Base-by-base conservation (phyloP, 2,888 invertebrate genomes). In the Dryomyza anilis region DNA sequence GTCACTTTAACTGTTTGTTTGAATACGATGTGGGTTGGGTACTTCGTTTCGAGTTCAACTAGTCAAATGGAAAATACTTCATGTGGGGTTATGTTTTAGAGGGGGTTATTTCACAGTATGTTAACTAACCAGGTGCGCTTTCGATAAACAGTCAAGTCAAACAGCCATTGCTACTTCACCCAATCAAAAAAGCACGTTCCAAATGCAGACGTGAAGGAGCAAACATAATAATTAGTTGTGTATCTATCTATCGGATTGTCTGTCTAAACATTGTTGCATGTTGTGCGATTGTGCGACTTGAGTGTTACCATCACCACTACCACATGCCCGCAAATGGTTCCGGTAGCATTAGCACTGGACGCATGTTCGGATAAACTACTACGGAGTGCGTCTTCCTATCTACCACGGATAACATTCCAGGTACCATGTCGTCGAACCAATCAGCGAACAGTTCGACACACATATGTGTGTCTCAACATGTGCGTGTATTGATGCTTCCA, bases 381-480 rank as follows among this genome's bases (percentile, higher is more conserved):
- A 25, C 57, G 8, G 27, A 33, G n/a, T n/a, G 36, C 46, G 19
- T 46, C 45, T 19, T 58, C 27, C 6, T 39, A 19, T 33, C 43
- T 23, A 21, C 19, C 21, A 12, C 53, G 52, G 52, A 39, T 53
- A 53, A 53, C 23, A 53, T n/a, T n/a, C n/a, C n/a, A n/a, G n/a
- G 36, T 19, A 14, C 27, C 39, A 62, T 43, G n/a, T n/a, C 67
- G 67, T 65, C 59, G 21, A 67, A 59, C 69, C 70, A 71, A 69
- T 70, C 68, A 50, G 27, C 50, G 39, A 2, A 2, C 29, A 52
- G 30, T 50, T 30, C 50, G 21, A 25, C 60, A 25, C 50, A 52
- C 60, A 52, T 8, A n/a, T 39, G 39, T 12, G 39, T 2, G n/a
- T n/a, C n/a, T n/a, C 39, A 7, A 39, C 39, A n/a, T 56, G 58